Conservation (phyloP, 2,888 invertebrate species). For the Aspidapion aeneum region DNA sequence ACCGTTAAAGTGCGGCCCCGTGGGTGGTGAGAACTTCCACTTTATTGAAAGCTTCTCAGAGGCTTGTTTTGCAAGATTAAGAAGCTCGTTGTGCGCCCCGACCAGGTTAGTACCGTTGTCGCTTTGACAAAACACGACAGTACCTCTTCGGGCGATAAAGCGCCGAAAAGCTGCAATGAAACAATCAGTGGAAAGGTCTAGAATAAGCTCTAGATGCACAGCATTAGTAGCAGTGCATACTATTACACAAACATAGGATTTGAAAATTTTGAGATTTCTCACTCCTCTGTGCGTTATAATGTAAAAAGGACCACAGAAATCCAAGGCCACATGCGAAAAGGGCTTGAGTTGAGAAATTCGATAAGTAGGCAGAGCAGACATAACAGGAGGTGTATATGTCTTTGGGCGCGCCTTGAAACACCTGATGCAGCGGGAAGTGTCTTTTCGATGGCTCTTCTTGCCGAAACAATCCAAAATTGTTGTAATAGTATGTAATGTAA, state of each 20-base stretch:
- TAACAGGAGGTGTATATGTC: neutral
- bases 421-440: neutral
- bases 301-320: conserved; percentile 1
- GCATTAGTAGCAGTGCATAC: conserved; percentile 2
- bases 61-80: conserved; percentile 2
- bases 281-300: neutral
- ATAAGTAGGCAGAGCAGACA: neutral
- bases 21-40: neutral
- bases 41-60: neutral
- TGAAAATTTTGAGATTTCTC: neutral
- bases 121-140: neutral
- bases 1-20: too few species aligned
- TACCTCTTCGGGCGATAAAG: conserved; percentile 7
- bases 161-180: conserved; percentile 2
- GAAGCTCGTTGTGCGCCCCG: conserved; percentile 1
- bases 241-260: conserved; percentile 1
- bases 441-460: conserved; percentile 1
- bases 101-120: conserved; percentile 8
- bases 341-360: neutral
- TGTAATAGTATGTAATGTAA: conserved; percentile 1
- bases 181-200: neutral
- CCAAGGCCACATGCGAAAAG: conserved; percentile 1
- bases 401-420: conserved; percentile 5
- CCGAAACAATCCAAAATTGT: neutral
- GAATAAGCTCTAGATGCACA: neutral